phyloP scores from a whole-genome alignment of 1,140 invertebrate genomes.

The Saccostrea echinata region DNA sequence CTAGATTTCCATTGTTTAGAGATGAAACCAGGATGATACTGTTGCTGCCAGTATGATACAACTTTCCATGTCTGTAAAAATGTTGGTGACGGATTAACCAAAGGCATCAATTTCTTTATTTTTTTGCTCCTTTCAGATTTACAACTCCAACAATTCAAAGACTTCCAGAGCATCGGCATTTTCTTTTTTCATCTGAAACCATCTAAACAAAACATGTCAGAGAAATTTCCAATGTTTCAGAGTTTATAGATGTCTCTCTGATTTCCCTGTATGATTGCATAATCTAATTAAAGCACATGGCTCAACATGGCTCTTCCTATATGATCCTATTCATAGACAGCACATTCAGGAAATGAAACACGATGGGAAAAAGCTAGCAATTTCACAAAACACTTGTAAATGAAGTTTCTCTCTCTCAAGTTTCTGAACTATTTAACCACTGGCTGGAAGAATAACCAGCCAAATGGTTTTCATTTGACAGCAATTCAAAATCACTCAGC shows the following conservation, averaged over 20 bases:
- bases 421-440: constrained; percentile 35
- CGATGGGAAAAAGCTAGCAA: constrained; percentile 4
- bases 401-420: neutral
- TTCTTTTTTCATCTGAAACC: neutral
- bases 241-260: neutral
- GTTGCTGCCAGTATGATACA: constrained; percentile 22
- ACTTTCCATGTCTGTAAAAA: constrained; percentile 30
- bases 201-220: neutral
- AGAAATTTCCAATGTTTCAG: constrained; percentile 8
- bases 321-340: constrained; percentile 23
- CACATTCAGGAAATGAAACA: constrained; percentile 34
- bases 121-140: constrained; percentile 27
- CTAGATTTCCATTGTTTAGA: constrained; percentile 5
- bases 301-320: constrained; percentile 5
- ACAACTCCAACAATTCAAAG: constrained; percentile 31
- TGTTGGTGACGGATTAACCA: neutral
- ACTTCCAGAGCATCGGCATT: constrained; percentile 27
- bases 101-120: constrained; percentile 5
- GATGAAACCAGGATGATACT: constrained; percentile 14
- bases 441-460: constrained; percentile 32
- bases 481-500: constrained; percentile 36
- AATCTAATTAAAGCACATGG: constrained; percentile 37
- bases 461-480: constrained; percentile 34
- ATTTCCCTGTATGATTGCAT: constrained; percentile 29
- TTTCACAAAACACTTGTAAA: constrained; percentile 36